Base-by-base conservation (phyloP, 2,797 vertebrate genomes). In the Ispidina lecontei region DNA sequence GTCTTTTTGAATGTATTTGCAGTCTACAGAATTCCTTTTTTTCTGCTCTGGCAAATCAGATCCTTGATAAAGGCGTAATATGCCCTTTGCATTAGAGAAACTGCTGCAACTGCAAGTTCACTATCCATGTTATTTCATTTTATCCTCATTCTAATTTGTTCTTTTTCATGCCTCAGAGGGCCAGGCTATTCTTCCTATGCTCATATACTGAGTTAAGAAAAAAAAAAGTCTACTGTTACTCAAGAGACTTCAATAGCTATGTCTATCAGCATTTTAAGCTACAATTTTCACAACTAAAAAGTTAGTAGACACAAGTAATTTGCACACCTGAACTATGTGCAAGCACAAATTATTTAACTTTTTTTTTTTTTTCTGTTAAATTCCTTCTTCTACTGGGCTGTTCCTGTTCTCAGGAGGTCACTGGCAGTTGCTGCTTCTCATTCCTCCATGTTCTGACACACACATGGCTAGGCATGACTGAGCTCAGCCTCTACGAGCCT, bases 101-200 rank as follows among this genome's bases (percentile, higher is more conserved):
- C 58, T 0, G 1, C 71, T 74, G 62, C 86, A 90, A 72, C 78
- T 3, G 5, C 94, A 91, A 84, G 62, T 91, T 91, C 58, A 25
- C 87, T 94, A 39, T 81, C 87, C 65, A 25, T 62, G 58, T 90
- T 94, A 89, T 47, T 87, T 92, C 51, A 3, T 90, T 92, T 91
- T 71, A 84, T 84, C 58, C 68, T 84, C 56, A 62, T 91, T 71
- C 77, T 93, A 91, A 93, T 96, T 94, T 95, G 88, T 83, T 90
- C 91, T 52, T 84, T 88, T 91, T 90, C 86, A 89, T 90, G 90
- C 93, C 78, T 95, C 90, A 89, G 62, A 92, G 78, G 58, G 26
- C 58, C 12, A 47, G 68, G 25, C 54, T 90, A 33, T 84, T 93
- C 77, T 82, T 93, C 70, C 68, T 80, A 9, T 44, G 51, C 31